phyloP scores from a whole-genome alignment of 1,140 invertebrate genomes.

The Brachystomella parvula region DNA sequence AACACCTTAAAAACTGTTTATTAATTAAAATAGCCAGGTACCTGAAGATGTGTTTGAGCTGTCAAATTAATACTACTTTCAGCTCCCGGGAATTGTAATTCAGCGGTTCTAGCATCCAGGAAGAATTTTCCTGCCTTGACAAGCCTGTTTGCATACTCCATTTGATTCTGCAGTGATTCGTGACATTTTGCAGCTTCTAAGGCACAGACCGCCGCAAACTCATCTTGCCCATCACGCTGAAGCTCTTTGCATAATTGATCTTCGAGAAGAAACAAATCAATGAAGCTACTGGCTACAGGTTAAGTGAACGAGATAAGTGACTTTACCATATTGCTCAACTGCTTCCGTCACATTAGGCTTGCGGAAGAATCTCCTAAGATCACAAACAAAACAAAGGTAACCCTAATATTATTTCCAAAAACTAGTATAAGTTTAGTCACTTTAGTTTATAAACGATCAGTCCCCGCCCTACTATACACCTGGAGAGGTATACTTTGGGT shows the following conservation, averaged over 20 bases:
- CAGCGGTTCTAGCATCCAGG: slow-evolving; percentile 9
- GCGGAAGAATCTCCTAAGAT: slow-evolving; percentile 59
- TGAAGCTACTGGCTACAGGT: not conserved
- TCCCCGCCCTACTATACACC: too few species aligned
- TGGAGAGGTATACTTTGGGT: too few species aligned
- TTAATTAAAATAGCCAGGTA: not conserved
- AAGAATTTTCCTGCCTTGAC: slow-evolving; percentile 24
- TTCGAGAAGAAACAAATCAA: slow-evolving; percentile 13
- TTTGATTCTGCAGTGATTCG: slow-evolving; percentile 29
- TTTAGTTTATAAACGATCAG: too few species aligned
- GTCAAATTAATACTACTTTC: not conserved
- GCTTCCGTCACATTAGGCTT: slow-evolving; percentile 68
- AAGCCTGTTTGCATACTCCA: slow-evolving; percentile 27
- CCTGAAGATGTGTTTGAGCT: slow-evolving; percentile 7
- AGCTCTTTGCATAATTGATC: slow-evolving; percentile 29
- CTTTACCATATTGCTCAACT: slow-evolving; percentile 53
- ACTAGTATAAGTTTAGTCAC: too few species aligned
- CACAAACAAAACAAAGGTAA: slow-evolving; percentile 19
- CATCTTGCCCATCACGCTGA: slow-evolving; percentile 30
- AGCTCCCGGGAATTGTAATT: slow-evolving; percentile 4
- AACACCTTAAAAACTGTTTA: not conserved
- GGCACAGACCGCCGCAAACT: slow-evolving; percentile 32
- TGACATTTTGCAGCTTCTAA: slow-evolving; percentile 35
- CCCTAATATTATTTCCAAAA: not conserved
- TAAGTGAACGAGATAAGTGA: not conserved